These are phyloP conservation scores for Mythimna ferrago DNA, from an alignment of 2,888 invertebrate genomes.

Conservation along the genomic window DNA sequence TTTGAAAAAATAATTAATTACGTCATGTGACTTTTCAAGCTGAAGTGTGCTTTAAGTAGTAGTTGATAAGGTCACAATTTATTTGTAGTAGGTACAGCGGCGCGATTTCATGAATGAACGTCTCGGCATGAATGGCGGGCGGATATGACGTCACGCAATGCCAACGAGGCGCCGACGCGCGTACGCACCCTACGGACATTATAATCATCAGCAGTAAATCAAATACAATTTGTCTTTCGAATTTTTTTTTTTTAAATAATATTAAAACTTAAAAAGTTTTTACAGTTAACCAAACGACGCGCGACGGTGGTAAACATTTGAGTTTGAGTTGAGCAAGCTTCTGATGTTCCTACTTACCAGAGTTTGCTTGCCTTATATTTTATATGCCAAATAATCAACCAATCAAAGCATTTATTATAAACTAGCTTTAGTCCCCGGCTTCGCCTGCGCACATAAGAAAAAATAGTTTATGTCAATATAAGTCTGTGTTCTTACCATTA, in stretches of 20 bases:
- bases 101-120: constrained; percentile 82
- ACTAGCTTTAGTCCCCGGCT: too few species aligned
- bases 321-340: not conserved
- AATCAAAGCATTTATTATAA: too few species aligned
- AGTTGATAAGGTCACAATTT: constrained; percentile 41
- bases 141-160: constrained; percentile 82
- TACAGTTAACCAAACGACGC: not conserved
- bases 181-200: constrained; percentile 74
- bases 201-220: constrained; percentile 58
- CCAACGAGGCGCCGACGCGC: constrained; percentile 73
- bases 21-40: not conserved
- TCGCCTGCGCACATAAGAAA: too few species aligned
- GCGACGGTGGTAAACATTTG: too few species aligned
- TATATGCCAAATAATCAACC: too few species aligned
- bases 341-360: not conserved
- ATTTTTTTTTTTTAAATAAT: not conserved
- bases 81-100: constrained; percentile 31
- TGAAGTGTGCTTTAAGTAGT: not conserved
- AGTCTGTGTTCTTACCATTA: too few species aligned
- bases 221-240: constrained; percentile 48
- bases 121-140: constrained; percentile 79
- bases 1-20: constrained; percentile 41
- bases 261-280: not conserved
- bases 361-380: not conserved
- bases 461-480: too few species aligned